These are phyloP conservation scores for Globodera rostochiensis DNA, from an alignment of 1,140 invertebrate genomes.

Conservation along the genomic window DNA sequence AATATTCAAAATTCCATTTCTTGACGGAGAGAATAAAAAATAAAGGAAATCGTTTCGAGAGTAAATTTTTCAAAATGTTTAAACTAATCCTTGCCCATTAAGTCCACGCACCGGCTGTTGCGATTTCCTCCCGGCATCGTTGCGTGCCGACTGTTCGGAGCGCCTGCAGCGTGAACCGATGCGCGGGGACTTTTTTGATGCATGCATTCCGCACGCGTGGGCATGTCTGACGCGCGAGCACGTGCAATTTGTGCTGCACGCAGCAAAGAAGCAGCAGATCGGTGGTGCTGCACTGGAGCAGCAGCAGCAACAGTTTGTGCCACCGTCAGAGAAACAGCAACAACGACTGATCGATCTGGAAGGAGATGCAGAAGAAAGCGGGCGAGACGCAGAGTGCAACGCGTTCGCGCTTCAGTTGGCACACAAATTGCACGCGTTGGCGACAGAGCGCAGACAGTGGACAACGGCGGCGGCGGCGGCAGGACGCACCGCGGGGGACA, in stretches of 20 bases:
- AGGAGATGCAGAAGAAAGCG: not conserved
- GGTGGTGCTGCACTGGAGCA: not conserved
- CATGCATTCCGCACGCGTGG: not conserved
- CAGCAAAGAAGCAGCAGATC: not conserved
- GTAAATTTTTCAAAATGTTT: not conserved
- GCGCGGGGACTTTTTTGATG: not conserved
- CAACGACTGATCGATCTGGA: not conserved
- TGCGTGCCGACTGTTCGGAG: not conserved
- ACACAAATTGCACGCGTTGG: not conserved
- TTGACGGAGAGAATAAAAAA: not conserved
- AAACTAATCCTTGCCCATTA: not conserved
- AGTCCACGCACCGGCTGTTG: conserved; percentile 2
- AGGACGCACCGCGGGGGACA: not conserved
- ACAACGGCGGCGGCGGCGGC: no score
- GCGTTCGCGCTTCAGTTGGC: conserved; percentile 9
- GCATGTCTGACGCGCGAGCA: not conserved
- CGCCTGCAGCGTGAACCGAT: not conserved
- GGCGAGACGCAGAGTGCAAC: not conserved
- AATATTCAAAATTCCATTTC: no score
- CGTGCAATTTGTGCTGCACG: not conserved
- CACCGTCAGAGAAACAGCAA: not conserved
- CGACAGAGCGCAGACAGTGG: not conserved
- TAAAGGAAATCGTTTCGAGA: not conserved
- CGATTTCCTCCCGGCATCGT: not conserved
- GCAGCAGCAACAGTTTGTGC: no score